Conservation (phyloP, 2,797 vertebrate genomes). For the Notolepis coatsorum region DNA sequence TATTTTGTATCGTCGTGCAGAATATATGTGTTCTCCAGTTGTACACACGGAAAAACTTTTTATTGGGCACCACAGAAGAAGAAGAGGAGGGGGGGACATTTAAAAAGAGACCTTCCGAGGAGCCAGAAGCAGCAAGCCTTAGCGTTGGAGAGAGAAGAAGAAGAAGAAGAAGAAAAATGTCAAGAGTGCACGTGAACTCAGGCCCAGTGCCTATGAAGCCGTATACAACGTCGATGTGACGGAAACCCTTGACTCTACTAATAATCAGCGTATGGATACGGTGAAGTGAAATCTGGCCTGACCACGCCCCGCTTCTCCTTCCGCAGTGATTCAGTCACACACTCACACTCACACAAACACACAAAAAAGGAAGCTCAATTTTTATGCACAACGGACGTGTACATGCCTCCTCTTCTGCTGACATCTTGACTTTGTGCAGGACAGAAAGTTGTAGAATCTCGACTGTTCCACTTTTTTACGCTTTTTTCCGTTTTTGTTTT, state of each 20-base stretch:
- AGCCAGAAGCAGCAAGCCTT: constrained; percentile 90
- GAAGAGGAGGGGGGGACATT: constrained; percentile 71
- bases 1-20: constrained; percentile 78
- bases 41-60: constrained; percentile 73
- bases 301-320: constrained; percentile 61
- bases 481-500: constrained; percentile 36
- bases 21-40: constrained; percentile 73
- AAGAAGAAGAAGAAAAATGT: no score
- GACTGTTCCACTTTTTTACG: constrained; percentile 87
- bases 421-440: constrained; percentile 91
- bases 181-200: constrained; percentile 76
- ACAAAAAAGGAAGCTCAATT: constrained; percentile 82
- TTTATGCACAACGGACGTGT: constrained; percentile 82
- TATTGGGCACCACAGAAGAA: constrained; percentile 79
- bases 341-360: no score
- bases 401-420: constrained; percentile 84
- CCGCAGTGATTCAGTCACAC: constrained; percentile 81
- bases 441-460: constrained; percentile 89
- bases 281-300: constrained; percentile 44
- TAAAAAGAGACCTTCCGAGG: constrained; percentile 12
- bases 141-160: no score
- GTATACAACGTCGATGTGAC: constrained; percentile 75
- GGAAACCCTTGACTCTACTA: constrained; percentile 25
- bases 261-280: constrained; percentile 15
- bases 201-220: constrained; percentile 84